phyloP scores from a whole-genome alignment of 1,140 invertebrate species.

The Drosophila quadrilineata region DNA sequence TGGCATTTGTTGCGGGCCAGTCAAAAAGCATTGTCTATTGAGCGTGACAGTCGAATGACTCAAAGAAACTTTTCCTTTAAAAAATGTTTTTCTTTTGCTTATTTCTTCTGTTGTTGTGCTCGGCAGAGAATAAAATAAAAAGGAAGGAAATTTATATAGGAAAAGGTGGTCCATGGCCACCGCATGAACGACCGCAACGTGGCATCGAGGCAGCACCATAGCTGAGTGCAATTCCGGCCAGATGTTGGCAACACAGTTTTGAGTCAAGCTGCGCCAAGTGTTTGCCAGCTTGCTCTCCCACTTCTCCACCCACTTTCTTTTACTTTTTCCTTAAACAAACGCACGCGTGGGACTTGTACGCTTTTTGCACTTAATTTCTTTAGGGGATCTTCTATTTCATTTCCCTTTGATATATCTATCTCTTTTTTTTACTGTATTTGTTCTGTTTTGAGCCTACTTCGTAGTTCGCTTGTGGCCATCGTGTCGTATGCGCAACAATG shows the following conservation, averaged over 20 bases:
- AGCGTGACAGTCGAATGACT: conserved; percentile 52
- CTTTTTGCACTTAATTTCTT: conserved; percentile 74
- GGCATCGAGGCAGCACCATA: conserved; percentile 24
- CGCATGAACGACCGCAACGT: conserved; percentile 24
- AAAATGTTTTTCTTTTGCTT: conserved; percentile 54
- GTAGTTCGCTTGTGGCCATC: conserved; percentile 19
- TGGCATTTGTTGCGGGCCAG: neutral
- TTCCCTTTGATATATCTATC: too few relatives aligned
- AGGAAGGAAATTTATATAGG: too few relatives aligned
- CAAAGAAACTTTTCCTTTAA: conserved; percentile 53
- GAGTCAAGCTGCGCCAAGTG: conserved; percentile 23
- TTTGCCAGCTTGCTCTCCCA: conserved; percentile 43
- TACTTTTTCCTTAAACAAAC: conserved; percentile 42
- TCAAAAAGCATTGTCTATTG: neutral
- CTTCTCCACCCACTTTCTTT: too few relatives aligned
- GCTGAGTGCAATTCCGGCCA: conserved; percentile 40
- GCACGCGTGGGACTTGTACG: conserved; percentile 62
- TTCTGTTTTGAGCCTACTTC: conserved; percentile 1
- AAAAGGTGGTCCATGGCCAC: neutral
- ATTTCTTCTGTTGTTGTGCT: neutral
- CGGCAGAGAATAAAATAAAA: neutral
- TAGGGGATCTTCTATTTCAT: conserved; percentile 46
- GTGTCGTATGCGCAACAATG: conserved; percentile 66
- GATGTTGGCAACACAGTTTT: conserved; percentile 28
- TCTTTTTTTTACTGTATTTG: neutral